Percentiles rank a stretch among this genome's conserved stretches.
These are phyloP conservation scores for Lacanobia wlatinum DNA, from an alignment of 2,888 invertebrate genomes.

Conservation along the genomic window DNA sequence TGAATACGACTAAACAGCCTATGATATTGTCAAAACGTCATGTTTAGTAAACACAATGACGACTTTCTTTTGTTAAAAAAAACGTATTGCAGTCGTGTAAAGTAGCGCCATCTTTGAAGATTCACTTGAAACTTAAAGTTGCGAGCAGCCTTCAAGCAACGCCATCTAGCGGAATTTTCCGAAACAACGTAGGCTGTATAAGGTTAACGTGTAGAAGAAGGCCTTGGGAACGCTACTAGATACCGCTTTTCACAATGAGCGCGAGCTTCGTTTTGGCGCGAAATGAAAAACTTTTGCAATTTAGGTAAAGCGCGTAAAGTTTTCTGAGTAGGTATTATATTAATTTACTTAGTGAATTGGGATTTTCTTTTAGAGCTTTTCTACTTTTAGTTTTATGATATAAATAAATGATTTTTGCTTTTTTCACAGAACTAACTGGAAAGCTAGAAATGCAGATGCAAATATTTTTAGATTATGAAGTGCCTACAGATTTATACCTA, in stretches of 20 bases:
- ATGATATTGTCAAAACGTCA: neutral
- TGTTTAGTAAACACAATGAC: neutral
- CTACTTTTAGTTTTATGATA: neutral
- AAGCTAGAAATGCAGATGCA: neutral
- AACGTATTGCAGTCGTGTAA: neutral
- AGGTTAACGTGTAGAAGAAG: slow-evolving; percentile 67
- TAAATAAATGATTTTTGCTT: neutral
- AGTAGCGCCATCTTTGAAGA: slow-evolving; percentile 82
- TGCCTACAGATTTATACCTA: neutral
- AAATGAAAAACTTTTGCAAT: slow-evolving; percentile 2
- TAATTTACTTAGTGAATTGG: neutral
- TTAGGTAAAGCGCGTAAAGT: neutral
- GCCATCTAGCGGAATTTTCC: slow-evolving; percentile 87
- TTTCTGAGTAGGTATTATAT: neutral
- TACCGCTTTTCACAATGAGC: slow-evolving; percentile 75
- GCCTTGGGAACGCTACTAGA: slow-evolving; percentile 79
- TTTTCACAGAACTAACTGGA: neutral
- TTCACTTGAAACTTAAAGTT: slow-evolving; percentile 69
- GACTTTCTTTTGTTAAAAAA: neutral
- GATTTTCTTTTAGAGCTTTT: neutral
- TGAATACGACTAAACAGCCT: neutral
- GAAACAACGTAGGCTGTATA: slow-evolving; percentile 78
- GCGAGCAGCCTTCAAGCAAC: slow-evolving; percentile 63
- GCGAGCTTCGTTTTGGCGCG: slow-evolving; percentile 15
- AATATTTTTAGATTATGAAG: neutral